Evolutionary conservation across 2,888 invertebrate genomes (phyloP).

Genomic region (Perizoma flavofasciatum): DNA sequence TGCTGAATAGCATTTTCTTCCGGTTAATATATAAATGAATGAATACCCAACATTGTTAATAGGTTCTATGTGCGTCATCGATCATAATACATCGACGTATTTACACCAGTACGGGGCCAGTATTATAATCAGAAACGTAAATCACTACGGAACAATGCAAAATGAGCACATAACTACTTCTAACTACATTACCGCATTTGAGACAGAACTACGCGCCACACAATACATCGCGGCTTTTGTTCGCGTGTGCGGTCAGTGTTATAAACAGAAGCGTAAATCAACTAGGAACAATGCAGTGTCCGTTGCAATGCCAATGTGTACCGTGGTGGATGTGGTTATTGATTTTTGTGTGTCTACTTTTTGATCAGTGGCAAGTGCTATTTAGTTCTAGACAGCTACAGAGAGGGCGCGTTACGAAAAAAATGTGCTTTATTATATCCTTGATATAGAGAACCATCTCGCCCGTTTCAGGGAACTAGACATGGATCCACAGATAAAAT

Average conservation of each 20-base stretch:
- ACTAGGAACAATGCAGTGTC: slow-evolving; percentile 34
- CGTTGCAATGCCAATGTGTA: slow-evolving; percentile 28
- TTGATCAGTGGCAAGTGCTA: too few species aligned
- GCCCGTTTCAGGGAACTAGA: too few species aligned
- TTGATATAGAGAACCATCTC: too few species aligned
- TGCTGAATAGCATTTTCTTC: too few species aligned
- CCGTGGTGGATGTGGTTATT: slow-evolving; percentile 20
- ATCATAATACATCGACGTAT: slow-evolving; percentile 33
- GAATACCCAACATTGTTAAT: too few species aligned
- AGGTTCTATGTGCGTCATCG: too few species aligned
- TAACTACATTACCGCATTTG: not conserved
- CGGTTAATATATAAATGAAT: too few species aligned
- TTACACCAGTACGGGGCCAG: slow-evolving; percentile 25
- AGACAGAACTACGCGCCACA: not conserved
- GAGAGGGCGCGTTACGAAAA: too few species aligned
- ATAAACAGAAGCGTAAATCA: slow-evolving; percentile 38
- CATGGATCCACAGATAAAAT: not conserved
- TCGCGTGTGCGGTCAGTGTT: slow-evolving; percentile 32
- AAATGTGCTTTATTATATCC: too few species aligned
- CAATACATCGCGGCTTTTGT: slow-evolving; percentile 33
- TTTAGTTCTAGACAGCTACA: too few species aligned
- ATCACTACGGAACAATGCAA: slow-evolving; percentile 35
- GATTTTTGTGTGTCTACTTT: slow-evolving; percentile 4
- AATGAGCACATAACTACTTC: slow-evolving; percentile 16
- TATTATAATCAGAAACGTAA: slow-evolving; percentile 37